phyloP scores from a whole-genome alignment of 2,797 vertebrate genomes.

The Aythya fuligula region DNA sequence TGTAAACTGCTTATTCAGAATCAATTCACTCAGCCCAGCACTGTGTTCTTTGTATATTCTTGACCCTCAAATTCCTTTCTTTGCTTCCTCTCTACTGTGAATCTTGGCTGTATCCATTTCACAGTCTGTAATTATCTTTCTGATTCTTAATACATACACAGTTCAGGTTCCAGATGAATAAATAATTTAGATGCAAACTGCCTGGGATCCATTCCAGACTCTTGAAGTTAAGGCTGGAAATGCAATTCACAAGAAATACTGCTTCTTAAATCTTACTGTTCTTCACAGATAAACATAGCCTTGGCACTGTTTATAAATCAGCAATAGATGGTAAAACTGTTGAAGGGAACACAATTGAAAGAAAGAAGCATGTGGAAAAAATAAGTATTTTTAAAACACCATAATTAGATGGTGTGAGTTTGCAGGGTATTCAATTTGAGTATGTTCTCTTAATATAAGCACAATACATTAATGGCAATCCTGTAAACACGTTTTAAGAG shows the following conservation, averaged over 20 bases:
- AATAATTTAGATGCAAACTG: constrained; percentile 28
- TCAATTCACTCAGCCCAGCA: not conserved
- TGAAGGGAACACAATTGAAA: not conserved
- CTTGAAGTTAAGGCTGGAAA: constrained; percentile 27
- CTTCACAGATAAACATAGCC: not conserved
- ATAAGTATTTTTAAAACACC: not conserved
- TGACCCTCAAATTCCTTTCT: not conserved
- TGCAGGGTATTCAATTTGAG: not conserved
- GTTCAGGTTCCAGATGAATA: constrained; percentile 41
- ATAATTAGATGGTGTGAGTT: constrained; percentile 40
- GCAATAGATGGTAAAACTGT: not conserved
- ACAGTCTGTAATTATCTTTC: constrained; percentile 15
- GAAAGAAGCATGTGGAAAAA: not conserved
- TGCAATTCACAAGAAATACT: constrained; percentile 23
- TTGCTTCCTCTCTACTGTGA: not conserved
- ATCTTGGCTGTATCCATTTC: not conserved
- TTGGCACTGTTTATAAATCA: constrained; percentile 23
- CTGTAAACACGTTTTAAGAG: not conserved
- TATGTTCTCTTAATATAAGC: not conserved
- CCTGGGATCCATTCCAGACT: constrained; percentile 31
- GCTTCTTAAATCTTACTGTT: constrained; percentile 8
- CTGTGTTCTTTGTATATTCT: not conserved
- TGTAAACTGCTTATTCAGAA: not conserved
- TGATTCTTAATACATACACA: not conserved
- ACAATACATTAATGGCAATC: not conserved